Percentiles rank a stretch among this genome's conserved stretches.
Evolutionary conservation across 2,113 vertebrate genomes (phyloP).

Genomic region (Leptobrachium leishanense): DNA sequence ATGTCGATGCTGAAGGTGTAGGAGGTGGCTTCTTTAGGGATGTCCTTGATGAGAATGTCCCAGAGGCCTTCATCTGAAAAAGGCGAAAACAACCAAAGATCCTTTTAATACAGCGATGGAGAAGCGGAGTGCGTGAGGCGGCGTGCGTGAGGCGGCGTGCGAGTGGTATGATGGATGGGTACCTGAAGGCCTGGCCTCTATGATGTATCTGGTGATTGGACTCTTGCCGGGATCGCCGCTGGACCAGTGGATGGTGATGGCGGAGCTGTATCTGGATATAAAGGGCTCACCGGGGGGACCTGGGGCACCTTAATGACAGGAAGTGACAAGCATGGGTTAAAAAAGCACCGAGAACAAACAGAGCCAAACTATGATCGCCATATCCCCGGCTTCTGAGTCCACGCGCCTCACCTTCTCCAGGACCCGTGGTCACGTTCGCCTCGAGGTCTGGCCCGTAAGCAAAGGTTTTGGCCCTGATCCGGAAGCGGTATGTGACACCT

Average conservation of each 20-base stretch:
- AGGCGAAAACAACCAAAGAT: not conserved
- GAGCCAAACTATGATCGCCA: too few species aligned
- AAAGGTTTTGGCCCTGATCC: slow-evolving; percentile 90
- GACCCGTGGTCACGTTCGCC: slow-evolving; percentile 94
- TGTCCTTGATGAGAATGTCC: slow-evolving; percentile 97
- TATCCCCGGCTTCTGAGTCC: too few species aligned
- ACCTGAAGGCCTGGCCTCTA: slow-evolving; percentile 96
- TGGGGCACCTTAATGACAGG: slow-evolving; percentile 77
- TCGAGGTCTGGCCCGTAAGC: slow-evolving; percentile 90
- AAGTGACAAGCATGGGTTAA: too few species aligned
- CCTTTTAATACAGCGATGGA: too few species aligned
- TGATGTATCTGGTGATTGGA: slow-evolving; percentile 91
- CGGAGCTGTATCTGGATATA: slow-evolving; percentile 87
- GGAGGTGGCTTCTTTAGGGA: slow-evolving; percentile 92
- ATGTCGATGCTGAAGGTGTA: slow-evolving; percentile 95
- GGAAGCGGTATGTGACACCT: slow-evolving; percentile 88
- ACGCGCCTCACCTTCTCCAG: slow-evolving; percentile 81
- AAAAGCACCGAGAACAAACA: too few species aligned
- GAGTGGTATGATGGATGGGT: not conserved
- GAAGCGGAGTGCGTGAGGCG: too few species aligned
- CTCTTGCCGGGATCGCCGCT: slow-evolving; percentile 88
- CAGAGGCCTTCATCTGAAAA: slow-evolving; percentile 90
- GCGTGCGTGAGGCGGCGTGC: too few species aligned
- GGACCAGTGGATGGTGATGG: slow-evolving; percentile 94
- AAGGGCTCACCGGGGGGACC: slow-evolving; percentile 90